Conservation (phyloP, 2,888 invertebrate genomes). For the Drosophila neotestacea region DNA sequence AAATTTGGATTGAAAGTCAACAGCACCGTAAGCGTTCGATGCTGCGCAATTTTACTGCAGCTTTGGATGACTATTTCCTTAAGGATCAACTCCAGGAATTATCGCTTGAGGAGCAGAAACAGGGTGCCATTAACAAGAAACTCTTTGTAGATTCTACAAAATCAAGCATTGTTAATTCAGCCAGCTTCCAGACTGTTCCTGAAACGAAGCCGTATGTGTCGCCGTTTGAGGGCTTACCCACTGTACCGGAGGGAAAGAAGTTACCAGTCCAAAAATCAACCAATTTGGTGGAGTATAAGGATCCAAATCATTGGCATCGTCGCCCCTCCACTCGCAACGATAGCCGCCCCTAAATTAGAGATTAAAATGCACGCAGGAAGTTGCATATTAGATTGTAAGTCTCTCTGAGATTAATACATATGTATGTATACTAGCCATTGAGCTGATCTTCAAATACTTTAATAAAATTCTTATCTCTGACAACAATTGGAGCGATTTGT, state of each 20-base stretch:
- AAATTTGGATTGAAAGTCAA: constrained; percentile 55
- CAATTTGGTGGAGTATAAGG: constrained; percentile 38
- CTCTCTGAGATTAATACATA: not conserved
- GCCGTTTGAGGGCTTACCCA: constrained; percentile 38
- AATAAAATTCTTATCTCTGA: constrained; percentile 42
- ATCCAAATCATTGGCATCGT: constrained; percentile 61
- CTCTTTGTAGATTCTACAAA: not conserved
- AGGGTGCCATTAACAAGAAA: not conserved
- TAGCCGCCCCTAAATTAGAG: constrained; percentile 14
- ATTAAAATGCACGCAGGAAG: constrained; percentile 7
- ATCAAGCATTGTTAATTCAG: not conserved
- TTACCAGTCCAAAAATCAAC: constrained; percentile 5
- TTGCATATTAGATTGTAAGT: constrained; percentile 25
- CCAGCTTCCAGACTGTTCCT: not conserved
- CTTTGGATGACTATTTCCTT: constrained; percentile 45
- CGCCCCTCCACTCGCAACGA: constrained; percentile 40
- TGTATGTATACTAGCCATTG: constrained; percentile 2
- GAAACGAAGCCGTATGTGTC: constrained; percentile 43
- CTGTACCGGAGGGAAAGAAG: not conserved
- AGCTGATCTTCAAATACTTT: constrained; percentile 15
- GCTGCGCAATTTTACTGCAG: constrained; percentile 16
- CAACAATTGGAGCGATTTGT: constrained; percentile 8
- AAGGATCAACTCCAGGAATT: not conserved
- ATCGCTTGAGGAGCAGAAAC: not conserved
- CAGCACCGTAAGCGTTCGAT: constrained; percentile 8